phyloP scores from a whole-genome alignment of 2,888 invertebrate species.

The Orgyia antiqua region DNA sequence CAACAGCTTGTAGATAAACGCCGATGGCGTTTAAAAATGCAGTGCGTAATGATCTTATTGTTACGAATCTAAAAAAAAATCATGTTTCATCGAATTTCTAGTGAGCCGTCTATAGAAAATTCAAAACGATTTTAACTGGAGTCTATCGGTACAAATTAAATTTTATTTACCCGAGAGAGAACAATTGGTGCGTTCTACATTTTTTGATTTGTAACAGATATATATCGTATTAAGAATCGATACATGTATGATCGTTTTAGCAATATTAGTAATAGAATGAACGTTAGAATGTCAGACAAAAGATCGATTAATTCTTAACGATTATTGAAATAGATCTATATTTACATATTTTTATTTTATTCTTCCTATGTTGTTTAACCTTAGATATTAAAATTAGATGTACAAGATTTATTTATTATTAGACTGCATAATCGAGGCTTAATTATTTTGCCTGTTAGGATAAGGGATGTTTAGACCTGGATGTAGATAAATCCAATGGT shows the following conservation, averaged over 20 bases:
- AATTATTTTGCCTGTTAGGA: too few relatives aligned
- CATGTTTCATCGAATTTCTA: conserved; percentile 13
- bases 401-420: conserved; percentile 1
- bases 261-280: conserved; percentile 12
- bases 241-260: conserved; percentile 14
- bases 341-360: conserved; percentile 18
- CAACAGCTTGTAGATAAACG: background rate
- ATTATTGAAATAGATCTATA: conserved; percentile 19
- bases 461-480: too few relatives aligned
- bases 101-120: conserved; percentile 25
- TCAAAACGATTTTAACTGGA: conserved; percentile 26
- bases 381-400: conserved; percentile 5
- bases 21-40: background rate
- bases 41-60: conserved; percentile 29
- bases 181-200: conserved; percentile 30
- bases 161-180: conserved; percentile 20
- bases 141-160: conserved; percentile 16
- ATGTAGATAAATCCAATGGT: too few relatives aligned
- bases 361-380: conserved; percentile 16
- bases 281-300: conserved; percentile 6
- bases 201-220: conserved; percentile 26
- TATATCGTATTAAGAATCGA: conserved; percentile 16
- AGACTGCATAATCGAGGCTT: background rate
- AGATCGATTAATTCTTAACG: conserved; percentile 18
- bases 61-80: conserved; percentile 24